Percentiles rank a stretch among this genome's conserved stretches.
phyloP scores from a whole-genome alignment of 2,113 vertebrate species.

The Bubo scandiacus region DNA sequence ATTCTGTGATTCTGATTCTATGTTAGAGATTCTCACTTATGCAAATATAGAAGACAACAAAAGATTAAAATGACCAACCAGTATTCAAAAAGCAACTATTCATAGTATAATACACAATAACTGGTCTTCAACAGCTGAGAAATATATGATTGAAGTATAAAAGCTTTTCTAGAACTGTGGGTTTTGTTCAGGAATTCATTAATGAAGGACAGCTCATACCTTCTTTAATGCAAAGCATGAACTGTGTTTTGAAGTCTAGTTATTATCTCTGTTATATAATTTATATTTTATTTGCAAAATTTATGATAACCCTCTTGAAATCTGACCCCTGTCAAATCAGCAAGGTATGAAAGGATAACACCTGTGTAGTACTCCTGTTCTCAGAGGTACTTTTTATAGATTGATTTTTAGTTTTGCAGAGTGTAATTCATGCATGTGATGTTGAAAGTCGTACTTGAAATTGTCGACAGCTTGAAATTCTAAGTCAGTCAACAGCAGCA shows the following conservation, averaged over 20 bases:
- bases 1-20: too few relatives aligned
- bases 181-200: neutral
- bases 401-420: neutral
- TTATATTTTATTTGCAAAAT: neutral
- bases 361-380: neutral
- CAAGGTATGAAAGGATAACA: neutral
- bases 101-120: neutral
- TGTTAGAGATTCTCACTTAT: neutral
- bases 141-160: neutral
- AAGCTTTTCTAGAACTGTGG: neutral
- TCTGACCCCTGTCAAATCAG: neutral
- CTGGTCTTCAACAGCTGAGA: neutral
- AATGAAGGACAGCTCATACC: neutral
- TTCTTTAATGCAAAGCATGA: neutral
- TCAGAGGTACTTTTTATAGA: neutral
- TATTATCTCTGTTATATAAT: neutral
- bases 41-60: neutral
- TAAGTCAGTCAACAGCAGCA: neutral
- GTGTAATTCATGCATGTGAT: neutral
- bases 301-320: neutral
- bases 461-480: neutral
- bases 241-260: neutral
- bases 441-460: neutral
- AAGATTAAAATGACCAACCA: neutral
- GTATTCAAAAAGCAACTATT: neutral